Evolutionary conservation across 53 echinoderm and acorn worm species (phyloP).

Genomic region (Actinopyga echinites): DNA sequence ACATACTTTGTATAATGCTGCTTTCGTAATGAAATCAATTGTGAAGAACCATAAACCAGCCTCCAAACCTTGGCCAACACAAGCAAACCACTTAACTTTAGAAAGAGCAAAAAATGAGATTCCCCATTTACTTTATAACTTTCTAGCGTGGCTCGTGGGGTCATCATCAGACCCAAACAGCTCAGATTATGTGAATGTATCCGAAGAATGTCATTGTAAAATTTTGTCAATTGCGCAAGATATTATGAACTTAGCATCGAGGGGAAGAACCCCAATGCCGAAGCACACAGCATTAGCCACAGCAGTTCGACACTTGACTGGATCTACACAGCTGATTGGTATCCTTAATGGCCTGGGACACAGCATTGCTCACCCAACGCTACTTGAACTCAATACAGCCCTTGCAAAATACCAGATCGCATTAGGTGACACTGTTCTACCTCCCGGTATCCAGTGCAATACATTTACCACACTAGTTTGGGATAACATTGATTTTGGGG

Average conservation of each 20-base stretch:
- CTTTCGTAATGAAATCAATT: not conserved
- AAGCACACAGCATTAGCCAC: slow-evolving; percentile 59
- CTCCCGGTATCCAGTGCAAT: slow-evolving; percentile 22
- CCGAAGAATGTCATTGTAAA: slow-evolving; percentile 13
- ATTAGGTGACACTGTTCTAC: slow-evolving; percentile 42
- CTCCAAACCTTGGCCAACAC: slow-evolving; percentile 19
- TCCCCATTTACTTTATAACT: slow-evolving; percentile 47
- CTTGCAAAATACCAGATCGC: slow-evolving; percentile 54
- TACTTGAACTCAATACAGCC: slow-evolving; percentile 66
- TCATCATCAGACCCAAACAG: slow-evolving; percentile 39
- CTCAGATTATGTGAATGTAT: slow-evolving; percentile 17
- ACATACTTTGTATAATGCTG: not conserved
- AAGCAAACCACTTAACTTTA: slow-evolving; percentile 29
- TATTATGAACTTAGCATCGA: slow-evolving; percentile 40
- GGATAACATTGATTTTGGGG: slow-evolving; percentile 73
- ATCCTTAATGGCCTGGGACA: slow-evolving; percentile 73
- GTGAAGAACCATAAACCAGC: too few relatives aligned
- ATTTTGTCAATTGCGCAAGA: slow-evolving; percentile 58
- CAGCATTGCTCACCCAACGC: slow-evolving; percentile 44
- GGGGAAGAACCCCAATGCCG: slow-evolving; percentile 47
- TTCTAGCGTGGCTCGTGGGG: slow-evolving; percentile 66
- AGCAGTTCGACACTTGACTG: slow-evolving; percentile 67
- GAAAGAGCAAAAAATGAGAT: slow-evolving; percentile 12
- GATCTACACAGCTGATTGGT: slow-evolving; percentile 60
- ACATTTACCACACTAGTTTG: slow-evolving; percentile 59